phyloP scores from a whole-genome alignment of 2,113 vertebrate species.

The Embiotoca jacksoni region DNA sequence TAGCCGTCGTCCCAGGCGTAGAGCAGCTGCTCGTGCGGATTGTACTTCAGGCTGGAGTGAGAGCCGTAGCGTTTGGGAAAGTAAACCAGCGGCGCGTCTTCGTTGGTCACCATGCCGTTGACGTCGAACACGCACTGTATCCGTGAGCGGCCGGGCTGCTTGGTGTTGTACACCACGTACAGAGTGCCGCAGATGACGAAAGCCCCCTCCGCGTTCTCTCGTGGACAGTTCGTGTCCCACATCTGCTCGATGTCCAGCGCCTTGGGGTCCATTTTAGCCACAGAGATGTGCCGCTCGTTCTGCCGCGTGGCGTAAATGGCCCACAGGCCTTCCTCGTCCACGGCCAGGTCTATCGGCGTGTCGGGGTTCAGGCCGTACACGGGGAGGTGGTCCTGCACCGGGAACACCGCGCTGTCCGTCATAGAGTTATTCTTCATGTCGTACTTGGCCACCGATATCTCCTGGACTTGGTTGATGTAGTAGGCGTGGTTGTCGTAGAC shows the following conservation, averaged over 20 bases:
- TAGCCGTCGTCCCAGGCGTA: conserved; percentile 99
- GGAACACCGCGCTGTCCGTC: conserved; percentile 92
- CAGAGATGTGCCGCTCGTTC: conserved; percentile 89
- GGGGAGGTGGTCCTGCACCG: conserved; percentile 88
- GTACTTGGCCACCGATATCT: conserved; percentile 91
- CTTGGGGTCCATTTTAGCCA: conserved; percentile 92
- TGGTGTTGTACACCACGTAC: conserved; percentile 97
- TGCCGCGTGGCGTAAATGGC: conserved; percentile 92
- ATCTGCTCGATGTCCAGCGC: conserved; percentile 93
- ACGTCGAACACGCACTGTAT: conserved; percentile 96
- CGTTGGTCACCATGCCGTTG: conserved; percentile 88
- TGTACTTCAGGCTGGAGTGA: conserved; percentile 96
- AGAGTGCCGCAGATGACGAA: conserved; percentile 96
- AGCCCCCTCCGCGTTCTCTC: conserved; percentile 93
- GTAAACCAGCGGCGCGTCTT: conserved; percentile 90
- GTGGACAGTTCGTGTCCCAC: conserved; percentile 95
- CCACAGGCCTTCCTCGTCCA: conserved; percentile 97
- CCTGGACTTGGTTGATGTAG: conserved; percentile 84
- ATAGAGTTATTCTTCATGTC: conserved; percentile 87
- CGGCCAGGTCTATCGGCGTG: conserved; percentile 92
- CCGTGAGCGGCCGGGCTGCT: conserved; percentile 91
- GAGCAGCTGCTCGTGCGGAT: conserved; percentile 91
- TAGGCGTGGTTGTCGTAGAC: conserved; percentile 89
- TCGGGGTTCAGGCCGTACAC: conserved; percentile 89
- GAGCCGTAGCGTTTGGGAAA: conserved; percentile 95